Evolutionary conservation across 2,888 invertebrate genomes (phyloP), one percentile per base, ranked within the genome.

Genomic region (Osmoderma eremita): DNA sequence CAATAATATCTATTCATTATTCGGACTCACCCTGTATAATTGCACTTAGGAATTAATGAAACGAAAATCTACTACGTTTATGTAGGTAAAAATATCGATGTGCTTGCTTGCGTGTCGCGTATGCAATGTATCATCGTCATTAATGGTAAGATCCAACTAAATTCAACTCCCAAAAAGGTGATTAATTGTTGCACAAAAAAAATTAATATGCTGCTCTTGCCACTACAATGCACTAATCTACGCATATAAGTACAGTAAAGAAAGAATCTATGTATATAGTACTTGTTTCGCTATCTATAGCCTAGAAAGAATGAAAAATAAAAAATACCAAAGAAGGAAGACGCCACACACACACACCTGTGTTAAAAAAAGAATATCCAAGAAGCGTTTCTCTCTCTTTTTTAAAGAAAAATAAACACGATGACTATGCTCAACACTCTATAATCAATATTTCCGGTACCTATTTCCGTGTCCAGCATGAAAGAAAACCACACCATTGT

Each of bases 371-470:
- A 69, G 62, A 1, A 65, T 70, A 68, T 69, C 68, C 65, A 65
- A 62, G 63, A 65, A 69, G 61, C 66, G n/a, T n/a, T n/a, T 61
- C 65, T 24, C 3, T 30, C 10, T 30, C 10, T 4, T 30, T 30
- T 30, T 67, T 56, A 61, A 64, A 48, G 61, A 65, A 53, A 61
- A 45, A 45, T 15, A 61, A 61, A 61, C 56, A 66, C 69, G 5
- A 30, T 30, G 10, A 8, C 30, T 71, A 70, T 65, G 74, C 77
- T 80, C 79, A 82, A 80, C 82, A 82, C 76, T 82, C 80, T 74
- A 82, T 82, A 76, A 82, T 81, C 75, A 82, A 78, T 73, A 82
- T 82, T 77, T 82, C 81, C 67, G 82, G 82, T 75, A 82, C 80
- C 82, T 82, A 78, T 72, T 66, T 74, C 76, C 74, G 69, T 69